Evolutionary conservation across 2,888 invertebrate genomes (phyloP).

Genomic region (Lasioglossum marginatum): DNA sequence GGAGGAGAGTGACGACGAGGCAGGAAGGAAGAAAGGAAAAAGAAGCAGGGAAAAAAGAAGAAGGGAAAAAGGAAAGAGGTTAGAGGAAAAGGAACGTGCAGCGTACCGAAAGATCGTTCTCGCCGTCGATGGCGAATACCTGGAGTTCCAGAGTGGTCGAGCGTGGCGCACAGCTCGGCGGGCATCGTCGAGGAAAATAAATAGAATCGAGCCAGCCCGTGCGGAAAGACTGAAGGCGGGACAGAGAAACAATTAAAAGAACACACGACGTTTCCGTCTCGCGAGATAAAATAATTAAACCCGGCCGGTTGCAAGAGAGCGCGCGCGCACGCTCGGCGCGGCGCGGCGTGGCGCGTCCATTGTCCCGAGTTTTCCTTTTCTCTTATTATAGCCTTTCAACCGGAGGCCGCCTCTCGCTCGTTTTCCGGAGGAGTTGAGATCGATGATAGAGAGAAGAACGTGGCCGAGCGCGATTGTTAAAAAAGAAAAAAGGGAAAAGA

Average conservation of each 20-base stretch:
- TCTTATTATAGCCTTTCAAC: constrained; percentile 20
- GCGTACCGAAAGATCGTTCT: constrained; percentile 61
- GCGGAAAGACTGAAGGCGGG: constrained; percentile 26
- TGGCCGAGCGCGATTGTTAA: constrained; percentile 4
- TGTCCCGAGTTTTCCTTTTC: constrained; percentile 16
- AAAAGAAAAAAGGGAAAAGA: background rate
- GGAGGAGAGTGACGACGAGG: background rate
- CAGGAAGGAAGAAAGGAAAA: background rate
- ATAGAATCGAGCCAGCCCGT: constrained; percentile 54
- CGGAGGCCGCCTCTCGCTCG: background rate
- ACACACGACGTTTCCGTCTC: constrained; percentile 40
- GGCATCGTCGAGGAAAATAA: constrained; percentile 56
- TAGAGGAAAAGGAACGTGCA: constrained; percentile 37
- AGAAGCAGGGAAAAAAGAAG: constrained; percentile 1
- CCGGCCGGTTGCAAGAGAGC: background rate
- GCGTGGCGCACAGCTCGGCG: constrained; percentile 40
- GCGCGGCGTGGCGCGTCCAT: constrained; percentile 7
- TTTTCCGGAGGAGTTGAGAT: constrained; percentile 2
- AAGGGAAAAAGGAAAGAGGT: background rate
- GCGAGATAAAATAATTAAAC: constrained; percentile 62
- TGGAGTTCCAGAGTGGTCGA: constrained; percentile 58
- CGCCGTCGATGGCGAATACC: constrained; percentile 56
- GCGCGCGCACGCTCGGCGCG: background rate
- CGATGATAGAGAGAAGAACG: constrained; percentile 7
- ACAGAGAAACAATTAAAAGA: constrained; percentile 62